These are phyloP conservation scores for Fregata magnificens DNA, from an alignment of 2,113 vertebrate genomes.

Conservation along the genomic window DNA sequence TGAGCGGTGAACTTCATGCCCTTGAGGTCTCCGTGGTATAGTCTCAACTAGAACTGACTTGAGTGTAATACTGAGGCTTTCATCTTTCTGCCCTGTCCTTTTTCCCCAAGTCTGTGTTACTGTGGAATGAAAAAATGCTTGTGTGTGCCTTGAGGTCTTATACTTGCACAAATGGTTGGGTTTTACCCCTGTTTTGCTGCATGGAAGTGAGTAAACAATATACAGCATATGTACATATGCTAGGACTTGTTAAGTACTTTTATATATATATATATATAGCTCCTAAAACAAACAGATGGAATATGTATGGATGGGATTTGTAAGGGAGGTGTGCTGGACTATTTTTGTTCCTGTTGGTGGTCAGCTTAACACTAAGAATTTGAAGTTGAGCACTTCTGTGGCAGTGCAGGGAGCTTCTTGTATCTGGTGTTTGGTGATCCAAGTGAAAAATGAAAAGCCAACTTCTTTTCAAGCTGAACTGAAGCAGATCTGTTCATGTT, in stretches of 20 bases:
- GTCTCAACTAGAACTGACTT: not conserved
- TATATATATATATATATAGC: too few species aligned
- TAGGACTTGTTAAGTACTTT: not conserved
- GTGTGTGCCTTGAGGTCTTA: not conserved
- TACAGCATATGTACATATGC: not conserved
- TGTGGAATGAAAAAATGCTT: not conserved
- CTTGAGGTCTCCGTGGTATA: not conserved
- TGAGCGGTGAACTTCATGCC: not conserved
- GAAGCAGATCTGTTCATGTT: not conserved
- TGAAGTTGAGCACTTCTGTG: not conserved
- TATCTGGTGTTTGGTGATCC: not conserved
- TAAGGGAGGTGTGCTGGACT: not conserved
- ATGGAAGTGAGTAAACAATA: fast-evolving
- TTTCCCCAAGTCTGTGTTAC: not conserved
- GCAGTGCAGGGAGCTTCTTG: not conserved
- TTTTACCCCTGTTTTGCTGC: not conserved
- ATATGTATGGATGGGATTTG: not conserved
- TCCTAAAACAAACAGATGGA: not conserved
- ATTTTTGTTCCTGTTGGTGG: not conserved
- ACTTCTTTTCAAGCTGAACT: not conserved
- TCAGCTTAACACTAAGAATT: not conserved
- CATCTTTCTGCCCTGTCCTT: not conserved
- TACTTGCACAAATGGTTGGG: not conserved
- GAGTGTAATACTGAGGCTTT: not conserved
- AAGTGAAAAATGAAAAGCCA: not conserved